phyloP scores from a whole-genome alignment of 2,797 vertebrate species.

The Vespertilio murinus region DNA sequence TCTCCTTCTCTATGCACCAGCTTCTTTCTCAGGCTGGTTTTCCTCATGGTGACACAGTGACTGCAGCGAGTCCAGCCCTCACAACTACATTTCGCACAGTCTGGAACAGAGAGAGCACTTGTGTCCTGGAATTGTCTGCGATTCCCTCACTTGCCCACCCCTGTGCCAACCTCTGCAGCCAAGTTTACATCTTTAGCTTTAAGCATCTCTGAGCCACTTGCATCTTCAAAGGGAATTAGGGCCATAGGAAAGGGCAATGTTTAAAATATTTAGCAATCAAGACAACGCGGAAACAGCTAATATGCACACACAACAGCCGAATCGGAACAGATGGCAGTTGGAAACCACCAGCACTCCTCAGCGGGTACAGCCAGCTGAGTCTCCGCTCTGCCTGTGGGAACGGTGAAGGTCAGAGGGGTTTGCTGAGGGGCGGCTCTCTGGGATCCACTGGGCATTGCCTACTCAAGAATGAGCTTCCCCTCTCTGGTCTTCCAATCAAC shows the following conservation, averaged over 20 bases:
- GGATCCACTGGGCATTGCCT: rapidly evolving
- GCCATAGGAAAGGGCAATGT: neutral
- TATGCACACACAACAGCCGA: neutral
- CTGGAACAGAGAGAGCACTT: neutral
- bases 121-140: neutral
- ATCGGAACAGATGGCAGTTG: neutral
- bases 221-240: neutral
- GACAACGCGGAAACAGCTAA: neutral
- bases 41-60: neutral
- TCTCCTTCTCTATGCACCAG: neutral
- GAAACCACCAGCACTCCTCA: neutral
- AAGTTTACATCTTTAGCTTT: neutral
- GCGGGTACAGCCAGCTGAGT: neutral
- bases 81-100: neutral
- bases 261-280: neutral
- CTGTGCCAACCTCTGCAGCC: neutral
- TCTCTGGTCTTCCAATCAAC: neutral
- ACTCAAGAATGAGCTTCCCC: neutral
- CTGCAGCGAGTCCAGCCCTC: neutral
- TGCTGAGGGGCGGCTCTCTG: neutral
- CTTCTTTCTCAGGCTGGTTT: neutral
- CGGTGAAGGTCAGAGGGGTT: neutral
- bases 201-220: neutral
- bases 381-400: neutral
- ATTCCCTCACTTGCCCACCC: neutral